These are phyloP conservation scores for Anagyrus pseudococci DNA, from an alignment of 2,888 invertebrate genomes.

Conservation along the genomic window DNA sequence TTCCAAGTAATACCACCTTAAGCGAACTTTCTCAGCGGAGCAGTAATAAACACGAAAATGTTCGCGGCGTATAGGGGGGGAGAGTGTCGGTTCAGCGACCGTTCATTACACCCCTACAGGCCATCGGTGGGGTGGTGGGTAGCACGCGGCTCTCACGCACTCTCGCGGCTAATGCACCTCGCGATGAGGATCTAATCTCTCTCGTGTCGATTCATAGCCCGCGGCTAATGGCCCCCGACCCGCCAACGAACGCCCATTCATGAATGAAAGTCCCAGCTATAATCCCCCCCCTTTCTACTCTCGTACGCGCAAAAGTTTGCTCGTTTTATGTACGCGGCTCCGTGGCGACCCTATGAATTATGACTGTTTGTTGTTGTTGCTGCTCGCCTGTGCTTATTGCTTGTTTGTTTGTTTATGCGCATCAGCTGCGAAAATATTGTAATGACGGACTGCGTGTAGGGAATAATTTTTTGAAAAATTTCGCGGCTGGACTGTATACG, in stretches of 20 bases:
- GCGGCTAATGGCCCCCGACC: slow-evolving; percentile 11
- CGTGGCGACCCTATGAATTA: too few species aligned
- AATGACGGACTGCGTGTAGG: too few species aligned
- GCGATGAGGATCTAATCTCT: slow-evolving; percentile 26
- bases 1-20: too few species aligned
- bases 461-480: too few species aligned
- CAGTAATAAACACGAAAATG: not conserved
- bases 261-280: slow-evolving; percentile 12
- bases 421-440: too few species aligned
- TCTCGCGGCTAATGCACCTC: slow-evolving; percentile 18
- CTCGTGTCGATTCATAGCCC: slow-evolving; percentile 21
- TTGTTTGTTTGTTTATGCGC: too few species aligned
- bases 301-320: too few species aligned
- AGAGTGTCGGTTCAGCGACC: slow-evolving; percentile 25
- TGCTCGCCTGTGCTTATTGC: too few species aligned
- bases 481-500: too few species aligned
- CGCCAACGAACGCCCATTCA: not conserved
- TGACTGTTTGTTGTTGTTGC: too few species aligned
- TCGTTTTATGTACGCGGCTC: too few species aligned
- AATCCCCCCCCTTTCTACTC: slow-evolving; percentile 17
- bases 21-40: too few species aligned
- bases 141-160: slow-evolving; percentile 26
- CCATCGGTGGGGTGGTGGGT: not conserved
- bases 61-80: not conserved
- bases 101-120: not conserved